A percentile compares a stretch with the other conserved stretches of the same genome.
Conservation (phyloP, 2,797 vertebrate genomes). For the Acestrorhynchus altus region DNA sequence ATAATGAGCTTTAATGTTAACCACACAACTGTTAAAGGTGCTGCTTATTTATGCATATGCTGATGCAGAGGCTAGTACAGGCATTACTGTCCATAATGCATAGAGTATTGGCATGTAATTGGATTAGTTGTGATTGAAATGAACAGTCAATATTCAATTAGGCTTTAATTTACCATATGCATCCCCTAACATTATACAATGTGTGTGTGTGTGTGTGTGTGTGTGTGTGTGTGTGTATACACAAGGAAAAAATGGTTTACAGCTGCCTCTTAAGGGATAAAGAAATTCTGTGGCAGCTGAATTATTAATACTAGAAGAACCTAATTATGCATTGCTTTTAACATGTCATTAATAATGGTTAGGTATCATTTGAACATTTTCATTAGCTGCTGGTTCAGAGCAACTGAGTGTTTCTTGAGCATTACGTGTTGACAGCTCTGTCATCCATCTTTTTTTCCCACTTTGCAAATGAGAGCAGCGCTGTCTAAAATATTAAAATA, state of each 20-base stretch:
- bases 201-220: no score
- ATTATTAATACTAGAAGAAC: not conserved
- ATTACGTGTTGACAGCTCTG: not conserved
- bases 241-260: not conserved
- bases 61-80: not conserved
- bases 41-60: not conserved
- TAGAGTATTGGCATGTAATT: not conserved
- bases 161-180: not conserved
- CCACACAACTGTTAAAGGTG: conserved; percentile 20
- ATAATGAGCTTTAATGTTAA: conserved; percentile 11
- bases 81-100: not conserved
- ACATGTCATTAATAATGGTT: conserved; percentile 12
- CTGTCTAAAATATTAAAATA: conserved; percentile 6
- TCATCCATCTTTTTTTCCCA: not conserved
- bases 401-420: not conserved
- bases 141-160: not conserved
- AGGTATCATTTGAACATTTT: not conserved
- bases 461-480: conserved; percentile 9
- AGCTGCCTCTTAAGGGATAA: not conserved
- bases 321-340: conserved; percentile 25
- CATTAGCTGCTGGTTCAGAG: not conserved
- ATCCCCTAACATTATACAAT: not conserved
- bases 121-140: not conserved
- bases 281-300: not conserved
- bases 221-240: no score